A percentile compares a stretch with the other conserved stretches of the same genome.
Evolutionary conservation across 2,888 invertebrate genomes (phyloP).

Genomic region (Suillia variegata): DNA sequence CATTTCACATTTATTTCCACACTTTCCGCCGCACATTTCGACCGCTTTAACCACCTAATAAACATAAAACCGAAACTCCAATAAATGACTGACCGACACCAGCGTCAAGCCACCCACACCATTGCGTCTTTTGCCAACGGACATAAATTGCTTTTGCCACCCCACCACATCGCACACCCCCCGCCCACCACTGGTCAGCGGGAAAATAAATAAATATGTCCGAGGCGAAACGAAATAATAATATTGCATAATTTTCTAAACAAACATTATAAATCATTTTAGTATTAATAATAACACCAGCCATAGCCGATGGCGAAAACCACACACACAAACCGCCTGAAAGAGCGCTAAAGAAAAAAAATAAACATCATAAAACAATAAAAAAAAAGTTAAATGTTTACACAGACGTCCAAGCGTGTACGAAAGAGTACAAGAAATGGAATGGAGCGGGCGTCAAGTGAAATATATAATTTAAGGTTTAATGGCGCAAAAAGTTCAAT

Average conservation of each 20-base stretch:
- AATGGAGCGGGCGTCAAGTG: too few species aligned
- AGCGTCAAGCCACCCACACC: background rate
- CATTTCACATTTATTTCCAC: too few species aligned
- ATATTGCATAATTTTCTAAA: conserved; percentile 10
- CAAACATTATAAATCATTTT: conserved; percentile 10
- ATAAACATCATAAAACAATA: background rate
- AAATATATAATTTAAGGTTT: too few species aligned
- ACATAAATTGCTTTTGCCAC: too few species aligned
- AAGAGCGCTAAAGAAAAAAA: background rate
- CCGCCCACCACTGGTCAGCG: too few species aligned
- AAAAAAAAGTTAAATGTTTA: background rate
- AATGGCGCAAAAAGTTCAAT: too few species aligned
- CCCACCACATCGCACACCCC: too few species aligned
- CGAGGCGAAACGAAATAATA: too few species aligned
- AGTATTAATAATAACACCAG: conserved; percentile 3
- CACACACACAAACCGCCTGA: background rate
- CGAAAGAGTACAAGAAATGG: background rate
- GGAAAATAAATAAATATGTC: background rate
- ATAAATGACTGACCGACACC: background rate
- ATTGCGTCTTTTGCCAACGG: too few species aligned
- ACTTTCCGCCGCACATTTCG: background rate
- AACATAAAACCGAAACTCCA: background rate
- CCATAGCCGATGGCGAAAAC: background rate
- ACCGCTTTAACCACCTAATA: conserved; percentile 2
- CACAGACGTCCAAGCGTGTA: background rate